Evolutionary conservation across 2,113 vertebrate genomes (phyloP), one percentile per base, ranked within the genome.

Genomic region (Petrocephalus zakoni): DNA sequence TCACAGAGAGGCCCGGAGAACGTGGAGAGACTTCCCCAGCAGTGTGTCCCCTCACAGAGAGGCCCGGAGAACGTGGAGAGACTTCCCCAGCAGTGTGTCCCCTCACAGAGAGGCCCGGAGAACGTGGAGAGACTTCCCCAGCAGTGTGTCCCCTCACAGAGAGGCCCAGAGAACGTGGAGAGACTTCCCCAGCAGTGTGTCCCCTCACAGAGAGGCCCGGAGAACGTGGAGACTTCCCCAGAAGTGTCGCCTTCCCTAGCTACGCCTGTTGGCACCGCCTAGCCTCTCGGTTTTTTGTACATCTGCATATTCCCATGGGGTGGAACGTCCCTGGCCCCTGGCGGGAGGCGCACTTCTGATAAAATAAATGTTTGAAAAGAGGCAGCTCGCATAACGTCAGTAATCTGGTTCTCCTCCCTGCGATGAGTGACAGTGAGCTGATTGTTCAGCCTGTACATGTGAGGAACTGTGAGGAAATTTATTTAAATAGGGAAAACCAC

Each of bases 401-500:
- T 46, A 21, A 81, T 88, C 25, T 53, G 17, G 22, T 13, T 88
- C 68, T 19, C 68, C 61, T 25, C 49, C 87, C 68, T 68, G 15
- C 42, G 49, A 37, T 75, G 49, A 88, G 17, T 29, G 34, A 29
- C 37, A 42, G 5, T 37, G 22, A 55, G 1, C 15, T 17, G 42
- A 84, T 83, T 83, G 52, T 46, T 34, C 53, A 29, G 81, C 42
- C 34, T 83, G 75, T 47, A 82, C 22, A 11, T 17, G 56, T 2
- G 42, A 42, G 42, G 42, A 56, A 58, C 52, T 19, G 22, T 17
- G 21, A 25, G 72, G 11, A 78, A 88, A 7, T 42, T 88, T 88
- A 88, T 29, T 88, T 51, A 55, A 88, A 88, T 78, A 88, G 78
- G 47, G 64, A 75, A 34, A 72, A 34, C 58, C 25, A 37, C 68